These are phyloP conservation scores for Chrysotoxum bicinctum DNA, from an alignment of 2,888 invertebrate species.

Conservation along the genomic window DNA sequence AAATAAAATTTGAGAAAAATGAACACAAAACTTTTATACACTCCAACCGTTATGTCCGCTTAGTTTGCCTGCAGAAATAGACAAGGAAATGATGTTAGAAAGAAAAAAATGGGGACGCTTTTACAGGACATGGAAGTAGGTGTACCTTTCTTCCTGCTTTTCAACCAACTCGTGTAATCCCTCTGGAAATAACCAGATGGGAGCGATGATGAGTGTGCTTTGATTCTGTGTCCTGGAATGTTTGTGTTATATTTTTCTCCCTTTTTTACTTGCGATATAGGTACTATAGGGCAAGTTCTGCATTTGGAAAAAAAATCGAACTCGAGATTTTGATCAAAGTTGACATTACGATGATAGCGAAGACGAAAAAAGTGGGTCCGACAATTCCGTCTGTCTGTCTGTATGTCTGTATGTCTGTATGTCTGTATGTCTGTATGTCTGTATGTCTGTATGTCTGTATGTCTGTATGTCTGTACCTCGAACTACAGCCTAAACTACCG, in stretches of 20 bases:
- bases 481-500: too few relatives aligned
- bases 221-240: constrained; percentile 2
- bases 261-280: too few relatives aligned
- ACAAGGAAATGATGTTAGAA: constrained; percentile 37
- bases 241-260: neutral
- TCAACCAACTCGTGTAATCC: neutral
- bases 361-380: too few relatives aligned
- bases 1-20: neutral
- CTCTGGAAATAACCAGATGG: neutral
- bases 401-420: too few relatives aligned
- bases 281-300: too few relatives aligned
- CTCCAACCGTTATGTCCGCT: neutral
- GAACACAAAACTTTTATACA: neutral
- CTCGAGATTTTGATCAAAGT: too few relatives aligned
- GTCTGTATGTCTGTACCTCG: too few relatives aligned
- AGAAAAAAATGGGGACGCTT: neutral
- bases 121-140: constrained; percentile 6
- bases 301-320: too few relatives aligned
- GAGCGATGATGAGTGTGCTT: neutral
- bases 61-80: constrained; percentile 18
- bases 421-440: too few relatives aligned
- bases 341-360: too few relatives aligned
- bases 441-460: too few relatives aligned
- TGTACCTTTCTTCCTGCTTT: neutral
- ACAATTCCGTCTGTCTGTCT: too few relatives aligned